Conservation (phyloP, 2,113 vertebrate species). For the Budorcas taxicolor region DNA sequence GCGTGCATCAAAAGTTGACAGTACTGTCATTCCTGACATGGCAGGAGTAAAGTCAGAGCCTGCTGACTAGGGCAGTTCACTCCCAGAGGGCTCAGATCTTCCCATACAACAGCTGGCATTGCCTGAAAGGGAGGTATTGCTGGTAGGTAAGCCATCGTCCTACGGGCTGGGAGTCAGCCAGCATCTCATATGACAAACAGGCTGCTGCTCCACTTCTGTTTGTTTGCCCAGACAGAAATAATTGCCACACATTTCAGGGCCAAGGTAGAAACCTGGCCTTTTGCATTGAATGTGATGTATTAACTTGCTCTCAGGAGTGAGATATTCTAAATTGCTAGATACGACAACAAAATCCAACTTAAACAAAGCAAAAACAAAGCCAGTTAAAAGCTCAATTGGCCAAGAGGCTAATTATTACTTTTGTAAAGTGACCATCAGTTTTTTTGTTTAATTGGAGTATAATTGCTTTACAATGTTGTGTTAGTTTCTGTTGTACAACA, state of each 20-base stretch:
- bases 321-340: not conserved
- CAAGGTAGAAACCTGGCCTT: not conserved
- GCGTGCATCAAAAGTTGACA: not conserved
- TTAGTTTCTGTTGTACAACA: not conserved
- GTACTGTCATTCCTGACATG: not conserved
- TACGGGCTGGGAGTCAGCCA: not conserved
- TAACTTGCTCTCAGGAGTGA: not conserved
- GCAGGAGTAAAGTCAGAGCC: not conserved
- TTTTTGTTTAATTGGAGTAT: not conserved
- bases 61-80: not conserved
- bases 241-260: not conserved
- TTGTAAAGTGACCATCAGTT: not conserved
- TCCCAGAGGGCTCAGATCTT: not conserved
- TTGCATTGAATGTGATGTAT: not conserved
- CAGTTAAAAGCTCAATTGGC: not conserved
- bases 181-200: constrained; percentile 21
- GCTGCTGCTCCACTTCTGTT: constrained; percentile 11
- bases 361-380: not conserved
- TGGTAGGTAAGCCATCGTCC: constrained; percentile 29
- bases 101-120: constrained; percentile 8
- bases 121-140: constrained; percentile 49
- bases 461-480: not conserved
- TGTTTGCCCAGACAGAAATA: constrained; percentile 44
- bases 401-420: not conserved
- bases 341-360: not conserved